A percentile compares a stretch with the other conserved stretches of the same genome.
Conservation (phyloP, 2,113 vertebrate genomes). For the Hiodon tergisus region DNA sequence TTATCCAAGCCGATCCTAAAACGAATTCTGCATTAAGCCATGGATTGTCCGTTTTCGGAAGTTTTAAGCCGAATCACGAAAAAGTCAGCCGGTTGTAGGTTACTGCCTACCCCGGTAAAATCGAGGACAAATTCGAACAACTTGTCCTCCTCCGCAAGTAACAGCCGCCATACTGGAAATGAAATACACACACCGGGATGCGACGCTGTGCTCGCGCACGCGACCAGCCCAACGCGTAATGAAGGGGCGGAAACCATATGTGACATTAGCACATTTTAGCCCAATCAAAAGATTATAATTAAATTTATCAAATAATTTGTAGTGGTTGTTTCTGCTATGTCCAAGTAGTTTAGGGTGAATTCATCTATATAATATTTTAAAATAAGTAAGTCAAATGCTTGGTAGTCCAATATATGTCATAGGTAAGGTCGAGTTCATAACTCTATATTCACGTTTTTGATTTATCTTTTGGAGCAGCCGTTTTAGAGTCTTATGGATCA, state of each 20-base stretch:
- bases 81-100: conserved; percentile 22
- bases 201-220: conserved; percentile 19
- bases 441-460: no score
- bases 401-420: no score
- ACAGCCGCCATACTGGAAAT: conserved; percentile 61
- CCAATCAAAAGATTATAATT: conserved; percentile 16
- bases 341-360: no score
- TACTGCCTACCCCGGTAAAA: conserved; percentile 40
- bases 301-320: background rate
- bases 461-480: no score
- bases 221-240: conserved; percentile 4
- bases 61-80: background rate
- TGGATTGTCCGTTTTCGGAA: conserved; percentile 23
- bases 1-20: conserved; percentile 23
- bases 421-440: no score
- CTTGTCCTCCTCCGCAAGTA: conserved; percentile 59
- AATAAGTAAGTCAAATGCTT: no score
- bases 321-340: background rate
- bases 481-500: no score
- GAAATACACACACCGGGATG: conserved; percentile 35
- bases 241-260: conserved; percentile 6
- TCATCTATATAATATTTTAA: no score
- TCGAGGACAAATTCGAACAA: conserved; percentile 50
- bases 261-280: background rate
- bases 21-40: conserved; percentile 21